Conservation (phyloP, 2,113 vertebrate species). For the Psephotus haematonotus region DNA sequence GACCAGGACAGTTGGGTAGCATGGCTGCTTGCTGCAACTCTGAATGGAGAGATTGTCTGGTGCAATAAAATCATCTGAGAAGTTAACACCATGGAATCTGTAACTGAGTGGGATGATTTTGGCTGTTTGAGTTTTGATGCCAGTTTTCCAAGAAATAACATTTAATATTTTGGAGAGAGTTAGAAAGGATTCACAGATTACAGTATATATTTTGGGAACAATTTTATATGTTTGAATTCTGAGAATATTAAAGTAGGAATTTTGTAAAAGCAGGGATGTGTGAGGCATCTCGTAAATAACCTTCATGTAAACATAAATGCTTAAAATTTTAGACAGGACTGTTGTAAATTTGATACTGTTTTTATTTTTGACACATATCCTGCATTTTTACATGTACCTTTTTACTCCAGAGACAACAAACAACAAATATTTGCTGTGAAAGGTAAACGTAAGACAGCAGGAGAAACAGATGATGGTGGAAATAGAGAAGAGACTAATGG, state of each 20-base stretch:
- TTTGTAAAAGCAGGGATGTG: background rate
- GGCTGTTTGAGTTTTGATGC: background rate
- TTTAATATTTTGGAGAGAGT: background rate
- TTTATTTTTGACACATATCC: background rate
- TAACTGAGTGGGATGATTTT: background rate
- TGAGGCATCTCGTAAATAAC: background rate
- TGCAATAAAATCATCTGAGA: background rate
- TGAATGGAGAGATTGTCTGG: background rate
- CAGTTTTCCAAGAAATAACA: background rate
- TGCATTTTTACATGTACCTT: background rate
- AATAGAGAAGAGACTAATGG: background rate
- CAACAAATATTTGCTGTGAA: background rate
- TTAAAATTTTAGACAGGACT: background rate
- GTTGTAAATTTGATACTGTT: background rate
- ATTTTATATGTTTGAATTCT: background rate
- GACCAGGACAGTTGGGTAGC: background rate
- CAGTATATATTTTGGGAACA: background rate
- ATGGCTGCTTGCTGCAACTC: background rate
- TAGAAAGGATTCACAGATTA: background rate
- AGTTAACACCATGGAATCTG: background rate
- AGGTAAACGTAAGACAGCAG: background rate
- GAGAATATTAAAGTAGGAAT: background rate
- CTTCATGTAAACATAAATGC: accelerated
- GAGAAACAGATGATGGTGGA: background rate
- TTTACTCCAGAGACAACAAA: background rate